Conservation (phyloP, 2,888 invertebrate species). For the Agrochola macilenta region DNA sequence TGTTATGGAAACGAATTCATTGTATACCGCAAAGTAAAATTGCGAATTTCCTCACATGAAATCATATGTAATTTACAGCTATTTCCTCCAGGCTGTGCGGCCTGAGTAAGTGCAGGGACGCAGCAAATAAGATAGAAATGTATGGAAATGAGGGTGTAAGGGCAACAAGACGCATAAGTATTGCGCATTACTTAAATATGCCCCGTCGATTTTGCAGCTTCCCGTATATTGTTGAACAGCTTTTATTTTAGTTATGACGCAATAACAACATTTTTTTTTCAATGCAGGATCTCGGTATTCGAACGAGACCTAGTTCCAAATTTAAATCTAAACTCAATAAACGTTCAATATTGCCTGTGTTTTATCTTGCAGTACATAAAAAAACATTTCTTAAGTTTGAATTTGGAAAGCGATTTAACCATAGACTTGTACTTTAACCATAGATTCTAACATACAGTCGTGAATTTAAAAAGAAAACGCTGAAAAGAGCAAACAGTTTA, state of each 20-base stretch:
- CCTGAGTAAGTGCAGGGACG: constrained; percentile 61
- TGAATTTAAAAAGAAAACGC: constrained; percentile 2
- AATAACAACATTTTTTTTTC: constrained; percentile 24
- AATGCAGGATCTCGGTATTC: constrained; percentile 9
- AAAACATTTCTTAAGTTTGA: constrained; percentile 2
- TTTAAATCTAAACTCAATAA: constrained; percentile 20
- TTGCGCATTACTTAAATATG: constrained; percentile 61
- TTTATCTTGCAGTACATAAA: neutral
- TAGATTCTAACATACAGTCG: neutral
- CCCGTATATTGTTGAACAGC: constrained; percentile 19
- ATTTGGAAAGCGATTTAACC: neutral
- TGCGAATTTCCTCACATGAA: constrained; percentile 53
- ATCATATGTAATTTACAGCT: constrained; percentile 62
- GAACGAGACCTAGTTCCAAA: constrained; percentile 26
- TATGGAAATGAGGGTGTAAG: constrained; percentile 62
- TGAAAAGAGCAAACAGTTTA: constrained; percentile 3
- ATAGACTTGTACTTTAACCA: neutral
- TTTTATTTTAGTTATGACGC: constrained; percentile 46
- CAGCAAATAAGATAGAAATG: constrained; percentile 66
- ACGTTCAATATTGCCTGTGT: constrained; percentile 4
- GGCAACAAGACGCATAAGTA: constrained; percentile 57
- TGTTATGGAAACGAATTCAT: constrained; percentile 18
- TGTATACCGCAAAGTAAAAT: constrained; percentile 41
- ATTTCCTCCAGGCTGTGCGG: constrained; percentile 52
- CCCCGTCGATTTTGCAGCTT: constrained; percentile 58